Conservation (phyloP, 2,888 invertebrate species). For the Hydraecia micacea region DNA sequence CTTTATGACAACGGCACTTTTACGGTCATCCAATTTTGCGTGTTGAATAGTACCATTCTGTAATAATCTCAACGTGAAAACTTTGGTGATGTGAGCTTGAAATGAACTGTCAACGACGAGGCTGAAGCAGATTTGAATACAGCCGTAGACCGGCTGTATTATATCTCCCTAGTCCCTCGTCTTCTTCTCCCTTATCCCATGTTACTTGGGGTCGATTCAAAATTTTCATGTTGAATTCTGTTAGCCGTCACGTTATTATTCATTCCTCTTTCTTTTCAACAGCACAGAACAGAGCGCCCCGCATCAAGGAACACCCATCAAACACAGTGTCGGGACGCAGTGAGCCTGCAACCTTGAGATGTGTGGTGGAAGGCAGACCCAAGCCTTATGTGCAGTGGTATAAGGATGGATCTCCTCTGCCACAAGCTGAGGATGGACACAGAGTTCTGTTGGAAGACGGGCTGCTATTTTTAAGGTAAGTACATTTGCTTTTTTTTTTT, state of each 20-base stretch:
- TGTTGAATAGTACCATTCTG: too few species aligned
- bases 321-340: constrained; percentile 99
- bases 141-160: background rate
- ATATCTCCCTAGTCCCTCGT: background rate
- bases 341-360: constrained; percentile 99
- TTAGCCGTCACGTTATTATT: background rate
- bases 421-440: constrained; percentile 96
- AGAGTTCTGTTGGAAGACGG: constrained; percentile 97
- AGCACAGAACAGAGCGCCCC: constrained; percentile 97
- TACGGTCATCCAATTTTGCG: too few species aligned
- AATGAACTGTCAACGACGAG: background rate
- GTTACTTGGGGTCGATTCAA: background rate
- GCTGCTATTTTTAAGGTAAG: constrained; percentile 97
- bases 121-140: background rate
- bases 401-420: constrained; percentile 95
- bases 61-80: too few species aligned
- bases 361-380: constrained; percentile 98
- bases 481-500: constrained; percentile 59
- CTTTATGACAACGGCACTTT: too few species aligned
- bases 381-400: constrained; percentile 98
- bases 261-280: constrained; percentile 61
- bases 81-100: too few species aligned
- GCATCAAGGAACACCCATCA: constrained; percentile 99
- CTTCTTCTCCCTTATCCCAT: background rate
- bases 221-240: background rate